Evolutionary conservation across 2,113 vertebrate species (phyloP), one percentile per base, ranked within the genome.

Genomic region (Corythoichthys haematopterus): DNA sequence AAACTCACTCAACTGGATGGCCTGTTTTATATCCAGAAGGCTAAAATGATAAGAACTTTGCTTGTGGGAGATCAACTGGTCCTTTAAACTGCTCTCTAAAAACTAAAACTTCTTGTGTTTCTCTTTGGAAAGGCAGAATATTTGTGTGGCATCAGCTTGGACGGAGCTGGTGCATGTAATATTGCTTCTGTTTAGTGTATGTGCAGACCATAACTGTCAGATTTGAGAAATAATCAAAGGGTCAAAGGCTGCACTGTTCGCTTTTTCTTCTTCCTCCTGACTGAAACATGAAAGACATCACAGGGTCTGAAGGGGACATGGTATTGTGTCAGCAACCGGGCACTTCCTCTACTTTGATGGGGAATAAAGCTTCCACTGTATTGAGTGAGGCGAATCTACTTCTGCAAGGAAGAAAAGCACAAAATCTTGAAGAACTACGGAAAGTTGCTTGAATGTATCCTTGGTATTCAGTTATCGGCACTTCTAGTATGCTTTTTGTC

Each of bases 1-100:
- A 94, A 93, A 89, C 92, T 93, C 79, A 95, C 92, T 85, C 94
- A 95, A 89, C 91, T 97, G 87, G 93, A 95, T 86, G 93, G 94
- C 76, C 85, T 94, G 88, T 92, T 94, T 75, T 96, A 94, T 90
- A 92, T 79, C 80, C 69, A 11, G 77, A 76, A 78, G 68, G 64
- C 66, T 59, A 74, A 68, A 64, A 62, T 61, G 62, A 75, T 38
- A 59, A 36, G 45, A 55, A 60, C 51, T 66, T 71, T 85, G 73
- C 80, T 81, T 77, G 80, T 63, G 37, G 70, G 57, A 84, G 85
- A 81, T 75, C 74, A 85, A 77, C 79, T 81, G 57, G 45, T 61
- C 62, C 65, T 59, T 59, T 6, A 33, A 64, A 75, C 9, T 43
- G 40, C 40, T 43, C 9, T 43, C 40, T 43, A 1, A 43, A 43